Conservation (phyloP, 37 sponge, comb jelly and placozoan genomes). For the Geodia barretti region DNA sequence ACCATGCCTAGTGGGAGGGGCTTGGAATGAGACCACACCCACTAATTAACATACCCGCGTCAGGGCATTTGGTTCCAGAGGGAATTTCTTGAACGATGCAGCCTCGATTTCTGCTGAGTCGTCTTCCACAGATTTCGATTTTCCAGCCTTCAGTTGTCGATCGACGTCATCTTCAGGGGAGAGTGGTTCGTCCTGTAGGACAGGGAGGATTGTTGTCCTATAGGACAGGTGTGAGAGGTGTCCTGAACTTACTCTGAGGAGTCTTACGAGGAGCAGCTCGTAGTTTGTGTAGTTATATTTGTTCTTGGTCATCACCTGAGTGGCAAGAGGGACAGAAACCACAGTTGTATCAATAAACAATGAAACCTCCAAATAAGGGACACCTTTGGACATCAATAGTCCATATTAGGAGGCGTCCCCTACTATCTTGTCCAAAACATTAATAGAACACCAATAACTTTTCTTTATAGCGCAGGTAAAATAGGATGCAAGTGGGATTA, state of each 20-base stretch:
- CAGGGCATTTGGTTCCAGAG: conserved; percentile 63
- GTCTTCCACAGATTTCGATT: conserved; percentile 41
- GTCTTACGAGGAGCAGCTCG: conserved; percentile 45
- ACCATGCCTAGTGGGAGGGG: conserved; percentile 65
- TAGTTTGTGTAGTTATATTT: conserved; percentile 42
- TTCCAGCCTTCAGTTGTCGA: conserved; percentile 34
- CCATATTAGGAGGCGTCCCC: too few species aligned
- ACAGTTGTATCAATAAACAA: too few species aligned
- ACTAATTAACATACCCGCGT: conserved; percentile 38
- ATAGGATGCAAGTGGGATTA: too few species aligned
- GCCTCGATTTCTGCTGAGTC: conserved; percentile 72
- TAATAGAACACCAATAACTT: too few species aligned
- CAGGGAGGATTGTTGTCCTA: background rate
- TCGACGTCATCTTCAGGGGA: conserved; percentile 71
- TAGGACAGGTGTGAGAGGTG: background rate
- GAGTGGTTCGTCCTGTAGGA: conserved; percentile 67
- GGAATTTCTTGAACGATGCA: conserved; percentile 70
- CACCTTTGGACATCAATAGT: too few species aligned
- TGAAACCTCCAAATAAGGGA: too few species aligned
- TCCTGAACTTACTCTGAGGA: conserved; percentile 34
- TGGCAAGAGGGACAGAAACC: too few species aligned
- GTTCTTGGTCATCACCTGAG: conserved; percentile 61
- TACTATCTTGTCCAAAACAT: too few species aligned
- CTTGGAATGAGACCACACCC: background rate
- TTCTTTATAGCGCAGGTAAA: too few species aligned